Conservation (phyloP, 2,797 vertebrate species). For the Eremophila alpestris region DNA sequence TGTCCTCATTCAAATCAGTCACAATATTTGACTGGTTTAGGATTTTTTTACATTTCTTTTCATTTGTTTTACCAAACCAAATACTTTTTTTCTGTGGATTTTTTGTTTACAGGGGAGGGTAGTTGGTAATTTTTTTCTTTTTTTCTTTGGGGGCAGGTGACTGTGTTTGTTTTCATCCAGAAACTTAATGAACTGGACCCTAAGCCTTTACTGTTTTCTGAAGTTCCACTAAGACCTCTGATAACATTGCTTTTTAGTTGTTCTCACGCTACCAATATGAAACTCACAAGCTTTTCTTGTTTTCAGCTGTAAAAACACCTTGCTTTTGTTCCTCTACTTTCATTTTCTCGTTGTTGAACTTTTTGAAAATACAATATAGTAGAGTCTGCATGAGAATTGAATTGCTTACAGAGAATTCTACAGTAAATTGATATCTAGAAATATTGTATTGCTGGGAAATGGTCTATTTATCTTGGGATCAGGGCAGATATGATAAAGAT, state of each 20-base stretch:
- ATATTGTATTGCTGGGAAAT: constrained; percentile 9
- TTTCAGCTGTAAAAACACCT: neutral
- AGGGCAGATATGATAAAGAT: constrained; percentile 46
- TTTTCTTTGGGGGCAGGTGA: neutral
- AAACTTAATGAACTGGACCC: neutral
- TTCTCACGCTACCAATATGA: neutral
- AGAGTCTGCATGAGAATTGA: constrained; percentile 21
- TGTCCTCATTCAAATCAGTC: neutral
- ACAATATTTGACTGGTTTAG: neutral
- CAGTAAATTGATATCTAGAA: constrained; percentile 48
- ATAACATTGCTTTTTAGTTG: neutral
- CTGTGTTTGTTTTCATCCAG: neutral
- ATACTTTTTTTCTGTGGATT: neutral
- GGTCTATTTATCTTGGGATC: constrained; percentile 41
- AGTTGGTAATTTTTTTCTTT: rapidly evolving
- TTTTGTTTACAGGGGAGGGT: too few relatives aligned
- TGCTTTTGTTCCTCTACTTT: constrained; percentile 24
- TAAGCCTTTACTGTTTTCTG: neutral
- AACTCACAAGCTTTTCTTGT: neutral
- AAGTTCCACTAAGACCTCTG: neutral
- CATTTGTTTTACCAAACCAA: neutral
- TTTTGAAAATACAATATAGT: constrained; percentile 43
- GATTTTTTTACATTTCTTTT: neutral
- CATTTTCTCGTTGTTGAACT: constrained; percentile 32
- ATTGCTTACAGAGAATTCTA: constrained; percentile 45